Evolutionary conservation across 2,888 invertebrate species (phyloP).

Genomic region (Lottia gigantea): DNA sequence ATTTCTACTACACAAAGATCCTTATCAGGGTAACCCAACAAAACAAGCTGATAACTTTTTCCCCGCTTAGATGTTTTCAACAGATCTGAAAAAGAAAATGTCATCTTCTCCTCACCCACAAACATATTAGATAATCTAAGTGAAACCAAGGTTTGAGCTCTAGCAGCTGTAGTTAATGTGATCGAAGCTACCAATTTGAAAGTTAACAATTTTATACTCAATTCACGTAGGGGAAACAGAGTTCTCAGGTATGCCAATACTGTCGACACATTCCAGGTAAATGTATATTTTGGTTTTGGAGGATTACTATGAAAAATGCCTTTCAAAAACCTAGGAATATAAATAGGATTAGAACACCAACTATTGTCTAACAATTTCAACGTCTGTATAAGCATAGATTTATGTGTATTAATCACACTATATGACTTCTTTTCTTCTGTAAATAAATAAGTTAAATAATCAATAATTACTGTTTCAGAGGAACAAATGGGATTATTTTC

Average conservation of each 20-base stretch:
- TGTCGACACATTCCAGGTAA: slow-evolving; percentile 30
- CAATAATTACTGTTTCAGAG: slow-evolving; percentile 1
- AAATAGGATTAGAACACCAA: not conserved
- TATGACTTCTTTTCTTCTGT: not conserved
- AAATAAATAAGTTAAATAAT: not conserved
- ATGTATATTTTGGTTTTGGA: slow-evolving; percentile 27
- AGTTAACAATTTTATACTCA: slow-evolving; percentile 25
- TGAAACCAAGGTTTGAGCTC: slow-evolving; percentile 24
- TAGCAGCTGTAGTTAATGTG: slow-evolving; percentile 26
- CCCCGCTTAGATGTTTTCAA: slow-evolving; percentile 24
- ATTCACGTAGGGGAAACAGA: slow-evolving; percentile 20
- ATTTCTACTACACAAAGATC: slow-evolving; percentile 23
- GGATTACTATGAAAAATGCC: slow-evolving; percentile 26
- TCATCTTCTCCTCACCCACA: slow-evolving; percentile 14
- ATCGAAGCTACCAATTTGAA: slow-evolving; percentile 25
- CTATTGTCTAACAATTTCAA: not conserved
- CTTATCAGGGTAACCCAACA: slow-evolving; percentile 13
- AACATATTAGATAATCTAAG: slow-evolving; percentile 25
- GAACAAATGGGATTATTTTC: slow-evolving; percentile 21
- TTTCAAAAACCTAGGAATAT: slow-evolving; percentile 26
- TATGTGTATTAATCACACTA: slow-evolving; percentile 4
- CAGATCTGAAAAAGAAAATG: slow-evolving; percentile 27
- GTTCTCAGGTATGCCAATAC: slow-evolving; percentile 24
- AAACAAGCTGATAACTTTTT: not conserved
- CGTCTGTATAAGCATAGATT: not conserved